Evolutionary conservation across 2,888 invertebrate genomes (phyloP).

Genomic region (Drosophila austrosaltans): DNA sequence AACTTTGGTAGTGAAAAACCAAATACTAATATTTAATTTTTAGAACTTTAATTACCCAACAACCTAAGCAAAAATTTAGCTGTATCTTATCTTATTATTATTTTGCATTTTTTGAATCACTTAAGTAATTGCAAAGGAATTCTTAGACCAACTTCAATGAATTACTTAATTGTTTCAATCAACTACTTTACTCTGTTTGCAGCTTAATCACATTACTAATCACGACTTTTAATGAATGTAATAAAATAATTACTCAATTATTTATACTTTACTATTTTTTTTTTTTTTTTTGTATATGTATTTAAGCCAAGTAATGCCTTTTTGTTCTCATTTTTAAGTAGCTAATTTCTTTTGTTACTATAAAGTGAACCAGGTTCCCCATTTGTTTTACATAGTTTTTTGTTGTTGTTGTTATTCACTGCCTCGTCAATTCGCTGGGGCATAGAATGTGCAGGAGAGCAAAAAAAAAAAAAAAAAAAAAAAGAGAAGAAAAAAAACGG

Average conservation of each 20-base stretch:
- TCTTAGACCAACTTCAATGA: no score
- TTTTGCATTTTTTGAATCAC: no score
- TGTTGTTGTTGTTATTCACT: conserved; percentile 15
- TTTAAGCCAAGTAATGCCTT: not conserved
- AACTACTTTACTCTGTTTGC: not conserved
- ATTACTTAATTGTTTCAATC: no score
- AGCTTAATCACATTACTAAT: not conserved
- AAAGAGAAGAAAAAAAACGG: not conserved
- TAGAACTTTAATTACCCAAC: no score
- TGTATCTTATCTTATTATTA: no score
- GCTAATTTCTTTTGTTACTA: conserved; percentile 50
- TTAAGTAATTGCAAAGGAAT: no score
- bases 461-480: conserved; percentile 7
- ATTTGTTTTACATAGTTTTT: conserved; percentile 2
- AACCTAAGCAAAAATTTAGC: no score
- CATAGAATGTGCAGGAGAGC: conserved; percentile 28
- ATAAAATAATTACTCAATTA: conserved; percentile 3
- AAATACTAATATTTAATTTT: no score
- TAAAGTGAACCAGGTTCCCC: conserved; percentile 13
- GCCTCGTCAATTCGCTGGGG: conserved; percentile 45
- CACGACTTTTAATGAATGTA: not conserved
- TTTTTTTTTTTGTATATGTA: not conserved
- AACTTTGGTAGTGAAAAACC: no score
- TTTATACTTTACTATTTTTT: not conserved
- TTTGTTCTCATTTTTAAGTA: conserved; percentile 1